phyloP scores from a whole-genome alignment of 2,113 vertebrate genomes.

The Pithys albifrons region DNA sequence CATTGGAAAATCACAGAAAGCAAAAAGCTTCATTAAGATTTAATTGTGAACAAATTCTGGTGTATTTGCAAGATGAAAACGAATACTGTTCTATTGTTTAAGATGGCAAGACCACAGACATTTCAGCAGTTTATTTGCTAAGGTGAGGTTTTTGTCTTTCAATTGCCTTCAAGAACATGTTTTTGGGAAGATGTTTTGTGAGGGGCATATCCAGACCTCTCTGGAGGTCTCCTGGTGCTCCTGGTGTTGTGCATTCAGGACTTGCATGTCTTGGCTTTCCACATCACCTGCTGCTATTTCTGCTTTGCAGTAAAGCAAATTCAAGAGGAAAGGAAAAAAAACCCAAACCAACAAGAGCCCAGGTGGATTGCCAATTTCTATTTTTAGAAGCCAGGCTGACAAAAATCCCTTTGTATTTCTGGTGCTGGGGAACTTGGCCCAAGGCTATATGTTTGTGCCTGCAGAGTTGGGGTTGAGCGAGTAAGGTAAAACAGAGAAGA shows the following conservation, averaged over 20 bases:
- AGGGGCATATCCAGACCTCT: not conserved
- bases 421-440: not conserved
- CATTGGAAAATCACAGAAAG: not conserved
- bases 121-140: not conserved
- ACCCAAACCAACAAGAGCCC: no score
- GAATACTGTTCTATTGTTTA: not conserved
- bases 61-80: not conserved
- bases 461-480: not conserved
- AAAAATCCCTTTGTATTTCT: not conserved
- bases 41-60: not conserved
- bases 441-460: not conserved
- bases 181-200: not conserved
- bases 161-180: not conserved
- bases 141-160: not conserved
- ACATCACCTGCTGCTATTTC: not conserved
- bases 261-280: not conserved
- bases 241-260: not conserved
- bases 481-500: not conserved
- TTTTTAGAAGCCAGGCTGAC: not conserved
- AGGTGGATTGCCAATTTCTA: not conserved
- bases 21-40: not conserved
- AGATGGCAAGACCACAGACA: not conserved
- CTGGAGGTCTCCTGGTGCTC: not conserved
- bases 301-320: not conserved
- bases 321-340: rapidly evolving